Evolutionary conservation across 2,888 invertebrate species (phyloP).

Genomic region (Drosophila paracracens): DNA sequence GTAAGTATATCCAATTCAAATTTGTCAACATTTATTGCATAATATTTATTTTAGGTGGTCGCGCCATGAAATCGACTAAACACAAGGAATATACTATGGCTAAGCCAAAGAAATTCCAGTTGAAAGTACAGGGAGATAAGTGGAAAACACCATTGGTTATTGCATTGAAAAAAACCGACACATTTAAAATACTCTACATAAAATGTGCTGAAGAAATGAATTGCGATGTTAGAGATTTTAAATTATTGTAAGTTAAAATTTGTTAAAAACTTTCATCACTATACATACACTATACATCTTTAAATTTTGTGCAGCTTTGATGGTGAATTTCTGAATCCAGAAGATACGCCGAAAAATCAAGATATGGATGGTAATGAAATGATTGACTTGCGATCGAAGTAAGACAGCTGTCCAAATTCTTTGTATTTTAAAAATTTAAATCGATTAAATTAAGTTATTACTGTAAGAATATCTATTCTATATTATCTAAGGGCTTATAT

Average conservation of each 20-base stretch:
- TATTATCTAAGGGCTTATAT: background rate
- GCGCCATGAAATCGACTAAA: constrained; percentile 44
- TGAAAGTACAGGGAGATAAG: constrained; percentile 81
- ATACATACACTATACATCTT: too few species aligned
- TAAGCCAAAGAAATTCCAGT: constrained; percentile 63
- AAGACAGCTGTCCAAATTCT: background rate
- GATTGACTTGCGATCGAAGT: constrained; percentile 72
- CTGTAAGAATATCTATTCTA: background rate
- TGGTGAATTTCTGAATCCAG: constrained; percentile 76
- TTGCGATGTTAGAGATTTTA: constrained; percentile 48
- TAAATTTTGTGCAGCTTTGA: constrained; percentile 74
- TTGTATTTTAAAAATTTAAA: background rate
- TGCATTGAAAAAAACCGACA: constrained; percentile 68
- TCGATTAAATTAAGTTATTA: background rate
- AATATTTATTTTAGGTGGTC: constrained; percentile 61
- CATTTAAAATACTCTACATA: constrained; percentile 77
- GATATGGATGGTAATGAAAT: constrained; percentile 83
- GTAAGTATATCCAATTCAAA: constrained; percentile 55
- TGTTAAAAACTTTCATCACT: background rate
- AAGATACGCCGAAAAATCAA: constrained; percentile 77
- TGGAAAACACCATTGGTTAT: constrained; percentile 78
- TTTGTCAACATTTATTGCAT: background rate
- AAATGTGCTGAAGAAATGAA: constrained; percentile 82
- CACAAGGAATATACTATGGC: constrained; percentile 17
- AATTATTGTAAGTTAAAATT: constrained; percentile 50